A percentile compares a stretch with the other conserved stretches of the same genome.
Evolutionary conservation across 1,140 invertebrate species (phyloP).

Genomic region (Oedothorax gibbosus): DNA sequence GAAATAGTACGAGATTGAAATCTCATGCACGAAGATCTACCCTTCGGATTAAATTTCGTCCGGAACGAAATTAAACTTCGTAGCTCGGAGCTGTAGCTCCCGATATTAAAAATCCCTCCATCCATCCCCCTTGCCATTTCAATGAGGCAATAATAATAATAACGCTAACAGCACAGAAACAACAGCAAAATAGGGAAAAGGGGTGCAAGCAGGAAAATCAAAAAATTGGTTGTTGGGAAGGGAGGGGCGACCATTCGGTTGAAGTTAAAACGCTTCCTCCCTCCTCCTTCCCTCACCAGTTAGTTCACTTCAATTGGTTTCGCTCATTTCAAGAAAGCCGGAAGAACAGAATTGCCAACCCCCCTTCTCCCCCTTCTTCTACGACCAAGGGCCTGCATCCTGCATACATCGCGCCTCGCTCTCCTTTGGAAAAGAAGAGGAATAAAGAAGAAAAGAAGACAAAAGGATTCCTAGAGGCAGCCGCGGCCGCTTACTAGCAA

Average conservation of each 20-base stretch:
- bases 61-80: constrained; percentile 56
- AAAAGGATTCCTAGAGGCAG: constrained; percentile 45
- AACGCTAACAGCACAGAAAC: constrained; percentile 53
- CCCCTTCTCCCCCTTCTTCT: constrained; percentile 5
- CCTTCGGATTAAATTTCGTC: constrained; percentile 25
- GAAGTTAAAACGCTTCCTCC: constrained; percentile 51
- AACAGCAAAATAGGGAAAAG: constrained; percentile 18
- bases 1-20: constrained; percentile 6
- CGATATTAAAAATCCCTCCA: constrained; percentile 53
- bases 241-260: constrained; percentile 27
- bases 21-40: not conserved
- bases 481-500: constrained; percentile 58
- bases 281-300: constrained; percentile 31
- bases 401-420: constrained; percentile 41
- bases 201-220: not conserved
- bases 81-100: constrained; percentile 25
- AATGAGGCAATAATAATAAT: constrained; percentile 59
- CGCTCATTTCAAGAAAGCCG: constrained; percentile 60
- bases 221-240: not conserved
- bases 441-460: constrained; percentile 18
- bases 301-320: constrained; percentile 61
- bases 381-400: constrained; percentile 9
- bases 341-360: constrained; percentile 50
- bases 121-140: not conserved
- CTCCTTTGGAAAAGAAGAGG: constrained; percentile 23